Conservation (phyloP, 30 jellyfish, hydroid and myxozoan genomes). For the Pelagia noctiluca region DNA sequence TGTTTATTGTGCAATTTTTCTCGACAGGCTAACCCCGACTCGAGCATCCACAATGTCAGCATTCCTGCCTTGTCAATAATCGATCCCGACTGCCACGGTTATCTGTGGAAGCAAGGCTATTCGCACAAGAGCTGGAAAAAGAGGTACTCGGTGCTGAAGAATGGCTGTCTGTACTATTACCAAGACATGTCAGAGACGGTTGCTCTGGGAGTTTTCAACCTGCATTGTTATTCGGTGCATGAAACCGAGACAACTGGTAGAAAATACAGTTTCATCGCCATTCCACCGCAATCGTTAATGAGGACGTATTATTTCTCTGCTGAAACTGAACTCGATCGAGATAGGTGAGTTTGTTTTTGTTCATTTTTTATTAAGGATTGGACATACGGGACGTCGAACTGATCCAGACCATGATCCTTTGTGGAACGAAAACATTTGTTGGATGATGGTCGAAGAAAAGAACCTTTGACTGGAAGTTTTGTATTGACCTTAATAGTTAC, state of each 20-base stretch:
- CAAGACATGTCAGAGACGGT: conserved; percentile 90
- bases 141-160: conserved; percentile 91
- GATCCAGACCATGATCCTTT: too few relatives aligned
- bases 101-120: conserved; percentile 92
- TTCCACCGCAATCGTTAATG: conserved; percentile 84
- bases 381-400: background rate
- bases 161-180: conserved; percentile 88
- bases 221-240: conserved; percentile 75
- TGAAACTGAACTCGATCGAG: conserved; percentile 82
- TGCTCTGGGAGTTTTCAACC: conserved; percentile 89
- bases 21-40: conserved; percentile 77
- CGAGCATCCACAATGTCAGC: conserved; percentile 89
- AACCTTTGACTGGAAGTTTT: too few relatives aligned
- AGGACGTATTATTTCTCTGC: conserved; percentile 83
- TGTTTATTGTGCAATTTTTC: background rate
- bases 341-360: conserved; percentile 51
- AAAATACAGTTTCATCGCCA: conserved; percentile 72
- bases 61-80: conserved; percentile 94
- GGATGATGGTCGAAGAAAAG: too few relatives aligned
- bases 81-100: conserved; percentile 98
- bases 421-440: too few relatives aligned
- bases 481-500: too few relatives aligned
- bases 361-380: background rate
- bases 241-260: conserved; percentile 47
- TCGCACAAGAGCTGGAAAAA: conserved; percentile 89